phyloP scores from a whole-genome alignment of 2,888 invertebrate genomes.

The Drosophila lutescens region DNA sequence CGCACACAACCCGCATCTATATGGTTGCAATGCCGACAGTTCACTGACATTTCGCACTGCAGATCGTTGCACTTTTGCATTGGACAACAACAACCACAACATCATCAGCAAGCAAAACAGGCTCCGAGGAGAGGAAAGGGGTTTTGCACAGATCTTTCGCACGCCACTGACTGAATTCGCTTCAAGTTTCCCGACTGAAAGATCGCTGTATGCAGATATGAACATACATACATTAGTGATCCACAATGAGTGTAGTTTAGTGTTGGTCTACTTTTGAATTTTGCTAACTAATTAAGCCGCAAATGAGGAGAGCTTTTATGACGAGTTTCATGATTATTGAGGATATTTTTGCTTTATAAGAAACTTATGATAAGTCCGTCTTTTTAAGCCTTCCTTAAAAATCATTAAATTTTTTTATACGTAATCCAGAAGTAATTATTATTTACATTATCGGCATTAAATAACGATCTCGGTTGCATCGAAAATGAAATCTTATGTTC shows the following conservation, averaged over 20 bases:
- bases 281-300: background rate
- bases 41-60: conserved; percentile 81
- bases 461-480: too few relatives aligned
- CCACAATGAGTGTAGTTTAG: conserved; percentile 4
- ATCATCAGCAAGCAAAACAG: background rate
- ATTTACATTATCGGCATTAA: too few relatives aligned
- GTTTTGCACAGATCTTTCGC: conserved; percentile 29
- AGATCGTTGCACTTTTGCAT: conserved; percentile 82
- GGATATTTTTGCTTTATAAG: background rate
- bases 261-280: conserved; percentile 20
- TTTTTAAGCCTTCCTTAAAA: too few relatives aligned
- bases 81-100: conserved; percentile 7
- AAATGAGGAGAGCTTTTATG: background rate
- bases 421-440: too few relatives aligned
- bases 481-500: too few relatives aligned
- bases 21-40: conserved; percentile 49
- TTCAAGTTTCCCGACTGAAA: conserved; percentile 23
- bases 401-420: background rate
- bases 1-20: conserved; percentile 30
- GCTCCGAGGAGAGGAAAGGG: background rate
- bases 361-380: too few relatives aligned
- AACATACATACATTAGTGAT: conserved; percentile 14
- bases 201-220: conserved; percentile 12
- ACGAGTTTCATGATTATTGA: background rate
- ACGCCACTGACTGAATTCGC: conserved; percentile 39